Percentiles rank a stretch among this genome's conserved stretches.
Evolutionary conservation across 37 sponge, comb jelly and placozoan species (phyloP).

Genomic region (Hexactinellida sp.): DNA sequence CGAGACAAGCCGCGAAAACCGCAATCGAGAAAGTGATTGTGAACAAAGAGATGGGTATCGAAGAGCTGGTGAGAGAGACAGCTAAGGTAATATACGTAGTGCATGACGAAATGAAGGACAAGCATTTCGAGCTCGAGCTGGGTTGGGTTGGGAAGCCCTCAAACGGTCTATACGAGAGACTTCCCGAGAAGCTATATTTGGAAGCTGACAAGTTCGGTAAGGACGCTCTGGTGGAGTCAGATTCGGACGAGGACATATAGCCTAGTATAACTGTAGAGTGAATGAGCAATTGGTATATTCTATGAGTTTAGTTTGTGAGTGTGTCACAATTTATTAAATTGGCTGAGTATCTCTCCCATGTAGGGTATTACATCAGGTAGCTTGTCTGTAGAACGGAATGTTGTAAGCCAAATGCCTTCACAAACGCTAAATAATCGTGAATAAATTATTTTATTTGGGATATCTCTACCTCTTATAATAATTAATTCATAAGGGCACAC

Average conservation of each 20-base stretch:
- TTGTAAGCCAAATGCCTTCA: too few relatives aligned
- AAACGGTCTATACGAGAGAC: neutral
- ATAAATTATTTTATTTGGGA: too few relatives aligned
- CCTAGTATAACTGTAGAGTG: too few relatives aligned
- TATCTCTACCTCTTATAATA: too few relatives aligned
- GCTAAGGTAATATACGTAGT: constrained; percentile 83
- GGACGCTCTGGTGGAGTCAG: constrained; percentile 29
- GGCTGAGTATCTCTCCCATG: too few relatives aligned
- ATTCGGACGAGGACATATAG: constrained; percentile 21
- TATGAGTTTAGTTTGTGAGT: neutral
- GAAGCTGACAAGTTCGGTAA: constrained; percentile 31
- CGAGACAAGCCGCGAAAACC: constrained; percentile 88
- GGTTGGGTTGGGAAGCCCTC: constrained; percentile 86
- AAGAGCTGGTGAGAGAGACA: constrained; percentile 73
- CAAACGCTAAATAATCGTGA: too few relatives aligned
- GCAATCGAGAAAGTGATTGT: constrained; percentile 89
- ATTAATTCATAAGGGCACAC: too few relatives aligned
- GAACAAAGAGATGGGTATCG: constrained; percentile 46
- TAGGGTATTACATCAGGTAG: neutral
- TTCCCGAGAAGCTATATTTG: constrained; percentile 5
- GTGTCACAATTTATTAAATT: neutral
- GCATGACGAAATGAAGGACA: constrained; percentile 98
- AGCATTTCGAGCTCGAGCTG: constrained; percentile 80
- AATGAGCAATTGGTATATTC: neutral
- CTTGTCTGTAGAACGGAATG: too few relatives aligned